Conservation (phyloP, 2,113 vertebrate genomes). For the Thamnophis sirtalis region DNA sequence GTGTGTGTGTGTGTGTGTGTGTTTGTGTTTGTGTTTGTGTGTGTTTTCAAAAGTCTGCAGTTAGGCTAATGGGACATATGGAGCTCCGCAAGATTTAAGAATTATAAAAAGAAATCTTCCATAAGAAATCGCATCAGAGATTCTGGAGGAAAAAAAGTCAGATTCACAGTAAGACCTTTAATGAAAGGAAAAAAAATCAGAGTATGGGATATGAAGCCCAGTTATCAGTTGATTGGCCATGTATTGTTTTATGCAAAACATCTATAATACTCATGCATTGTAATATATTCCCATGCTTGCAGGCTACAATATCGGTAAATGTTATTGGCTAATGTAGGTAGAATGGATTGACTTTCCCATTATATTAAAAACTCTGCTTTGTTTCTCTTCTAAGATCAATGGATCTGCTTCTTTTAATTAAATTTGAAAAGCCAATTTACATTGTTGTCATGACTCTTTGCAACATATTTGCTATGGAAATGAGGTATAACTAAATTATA, state of each 20-base stretch:
- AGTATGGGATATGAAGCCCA: not conserved
- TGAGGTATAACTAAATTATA: not conserved
- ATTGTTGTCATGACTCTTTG: not conserved
- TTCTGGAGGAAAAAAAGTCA: not conserved
- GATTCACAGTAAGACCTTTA: slow-evolving; percentile 22
- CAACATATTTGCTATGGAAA: not conserved
- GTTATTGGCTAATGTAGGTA: not conserved
- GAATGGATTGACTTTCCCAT: not conserved
- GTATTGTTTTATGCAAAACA: slow-evolving; percentile 10
- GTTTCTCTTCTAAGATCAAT: not conserved
- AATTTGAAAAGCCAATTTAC: not conserved
- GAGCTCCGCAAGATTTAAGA: slow-evolving; percentile 37
- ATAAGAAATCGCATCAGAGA: slow-evolving; percentile 20
- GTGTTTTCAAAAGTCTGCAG: slow-evolving; percentile 7
- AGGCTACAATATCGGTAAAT: not conserved
- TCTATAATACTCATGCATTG: not conserved
- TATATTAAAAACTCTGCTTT: not conserved
- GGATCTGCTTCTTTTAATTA: not conserved
- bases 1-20: not conserved
- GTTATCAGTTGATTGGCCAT: slow-evolving; percentile 4
- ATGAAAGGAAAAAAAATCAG: not conserved
- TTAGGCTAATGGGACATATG: slow-evolving; percentile 31
- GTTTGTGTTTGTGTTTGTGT: not conserved
- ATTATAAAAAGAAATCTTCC: slow-evolving; percentile 29
- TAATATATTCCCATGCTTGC: not conserved